phyloP scores from a whole-genome alignment of 1,140 invertebrate species.

The Gerris buenoi region DNA sequence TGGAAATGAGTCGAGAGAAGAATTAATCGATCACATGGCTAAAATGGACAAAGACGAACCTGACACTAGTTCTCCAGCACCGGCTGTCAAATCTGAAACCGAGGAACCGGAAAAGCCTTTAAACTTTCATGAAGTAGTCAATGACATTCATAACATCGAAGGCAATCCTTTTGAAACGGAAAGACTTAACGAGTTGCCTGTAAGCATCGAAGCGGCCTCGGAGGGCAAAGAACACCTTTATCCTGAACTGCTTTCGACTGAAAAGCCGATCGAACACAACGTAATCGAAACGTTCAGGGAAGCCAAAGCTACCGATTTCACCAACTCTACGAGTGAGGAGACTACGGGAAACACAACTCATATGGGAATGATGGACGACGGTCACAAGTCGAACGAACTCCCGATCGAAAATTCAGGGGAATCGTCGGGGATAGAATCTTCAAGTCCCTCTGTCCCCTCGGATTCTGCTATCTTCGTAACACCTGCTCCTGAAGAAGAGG shows the following conservation, averaged over 20 bases:
- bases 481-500: slow-evolving; percentile 9
- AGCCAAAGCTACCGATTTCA: neutral
- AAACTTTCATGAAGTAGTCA: neutral
- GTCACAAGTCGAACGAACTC: neutral
- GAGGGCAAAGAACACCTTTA: neutral
- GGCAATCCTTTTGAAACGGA: neutral
- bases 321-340: neutral
- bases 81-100: neutral
- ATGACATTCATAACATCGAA: neutral
- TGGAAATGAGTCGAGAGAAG: neutral
- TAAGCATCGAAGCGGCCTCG: neutral
- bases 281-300: neutral
- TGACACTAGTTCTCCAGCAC: neutral
- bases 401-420: neutral
- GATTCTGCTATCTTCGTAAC: neutral
- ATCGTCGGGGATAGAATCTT: neutral
- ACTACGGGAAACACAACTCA: neutral
- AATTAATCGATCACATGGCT: neutral
- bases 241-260: neutral
- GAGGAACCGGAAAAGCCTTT: neutral
- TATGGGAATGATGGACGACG: neutral
- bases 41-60: neutral
- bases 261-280: neutral
- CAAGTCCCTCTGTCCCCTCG: neutral
- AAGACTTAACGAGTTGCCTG: neutral